Evolutionary conservation across 2,113 vertebrate genomes (phyloP).

Genomic region (Heterotis niloticus): DNA sequence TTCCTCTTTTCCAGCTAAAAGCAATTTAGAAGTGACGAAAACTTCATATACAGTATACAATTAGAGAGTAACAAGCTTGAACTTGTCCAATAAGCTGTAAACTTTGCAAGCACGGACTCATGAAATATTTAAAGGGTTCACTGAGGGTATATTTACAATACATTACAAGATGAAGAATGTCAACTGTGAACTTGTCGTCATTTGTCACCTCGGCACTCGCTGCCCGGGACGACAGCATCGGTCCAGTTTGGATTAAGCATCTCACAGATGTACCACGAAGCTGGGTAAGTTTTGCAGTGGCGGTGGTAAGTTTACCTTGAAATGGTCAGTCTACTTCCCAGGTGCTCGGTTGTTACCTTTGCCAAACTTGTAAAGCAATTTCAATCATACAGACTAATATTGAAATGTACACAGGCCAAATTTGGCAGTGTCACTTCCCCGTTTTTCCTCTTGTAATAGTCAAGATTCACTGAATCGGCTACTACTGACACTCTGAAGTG

Average conservation of each 20-base stretch:
- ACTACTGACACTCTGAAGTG: no score
- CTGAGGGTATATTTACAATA: constrained; percentile 1
- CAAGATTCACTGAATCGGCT: no score
- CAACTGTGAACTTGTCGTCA: neutral
- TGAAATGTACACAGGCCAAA: no score
- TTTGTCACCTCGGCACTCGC: neutral
- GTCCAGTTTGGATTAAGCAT: neutral
- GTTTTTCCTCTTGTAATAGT: no score
- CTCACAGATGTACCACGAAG: neutral
- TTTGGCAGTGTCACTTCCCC: no score
- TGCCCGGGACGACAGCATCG: neutral
- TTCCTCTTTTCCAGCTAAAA: neutral
- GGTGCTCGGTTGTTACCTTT: no score
- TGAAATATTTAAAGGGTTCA: constrained; percentile 2
- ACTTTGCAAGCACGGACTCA: neutral
- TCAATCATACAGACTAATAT: no score
- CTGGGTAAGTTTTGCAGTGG: neutral
- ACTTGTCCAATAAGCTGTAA: constrained; percentile 8
- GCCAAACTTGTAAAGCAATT: no score
- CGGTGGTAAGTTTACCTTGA: neutral
- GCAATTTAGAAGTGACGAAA: neutral
- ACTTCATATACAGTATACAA: constrained; percentile 10
- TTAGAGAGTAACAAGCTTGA: constrained; percentile 1
- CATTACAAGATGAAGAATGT: neutral
- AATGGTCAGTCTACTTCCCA: no score